phyloP scores from a whole-genome alignment of 2,113 vertebrate species.

The Orcinus orca region DNA sequence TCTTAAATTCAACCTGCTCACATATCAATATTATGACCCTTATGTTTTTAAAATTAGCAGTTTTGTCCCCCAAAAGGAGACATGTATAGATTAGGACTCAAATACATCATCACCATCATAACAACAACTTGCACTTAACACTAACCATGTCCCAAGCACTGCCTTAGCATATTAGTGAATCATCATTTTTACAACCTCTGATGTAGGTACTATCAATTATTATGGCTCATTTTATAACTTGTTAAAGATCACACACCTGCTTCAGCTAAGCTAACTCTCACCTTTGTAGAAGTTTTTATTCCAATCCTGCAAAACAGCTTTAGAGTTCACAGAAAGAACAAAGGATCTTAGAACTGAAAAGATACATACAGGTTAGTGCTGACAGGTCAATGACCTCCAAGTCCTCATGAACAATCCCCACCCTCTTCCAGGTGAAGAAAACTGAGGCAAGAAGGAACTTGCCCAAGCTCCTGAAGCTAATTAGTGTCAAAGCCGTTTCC shows the following conservation, averaged over 20 bases:
- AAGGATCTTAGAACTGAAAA: background rate
- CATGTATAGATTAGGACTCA: background rate
- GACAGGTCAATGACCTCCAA: background rate
- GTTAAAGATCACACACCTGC: background rate
- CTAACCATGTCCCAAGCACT: background rate
- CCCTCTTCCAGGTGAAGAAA: background rate
- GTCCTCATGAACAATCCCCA: background rate
- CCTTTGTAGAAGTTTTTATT: background rate
- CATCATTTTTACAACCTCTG: background rate
- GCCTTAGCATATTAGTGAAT: background rate
- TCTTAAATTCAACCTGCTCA: background rate
- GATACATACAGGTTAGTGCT: background rate
- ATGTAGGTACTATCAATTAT: background rate
- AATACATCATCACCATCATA: background rate
- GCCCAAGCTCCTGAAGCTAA: background rate
- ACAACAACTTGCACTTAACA: background rate
- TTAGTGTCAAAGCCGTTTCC: background rate
- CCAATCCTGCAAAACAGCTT: background rate
- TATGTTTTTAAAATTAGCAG: background rate
- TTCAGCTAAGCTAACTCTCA: background rate
- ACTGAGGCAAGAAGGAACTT: background rate
- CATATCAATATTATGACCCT: background rate
- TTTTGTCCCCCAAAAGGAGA: background rate
- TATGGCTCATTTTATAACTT: background rate
- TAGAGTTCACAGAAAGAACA: background rate